Base-by-base conservation (phyloP, 2,797 vertebrate genomes). In the Leptatherina wallacei region DNA sequence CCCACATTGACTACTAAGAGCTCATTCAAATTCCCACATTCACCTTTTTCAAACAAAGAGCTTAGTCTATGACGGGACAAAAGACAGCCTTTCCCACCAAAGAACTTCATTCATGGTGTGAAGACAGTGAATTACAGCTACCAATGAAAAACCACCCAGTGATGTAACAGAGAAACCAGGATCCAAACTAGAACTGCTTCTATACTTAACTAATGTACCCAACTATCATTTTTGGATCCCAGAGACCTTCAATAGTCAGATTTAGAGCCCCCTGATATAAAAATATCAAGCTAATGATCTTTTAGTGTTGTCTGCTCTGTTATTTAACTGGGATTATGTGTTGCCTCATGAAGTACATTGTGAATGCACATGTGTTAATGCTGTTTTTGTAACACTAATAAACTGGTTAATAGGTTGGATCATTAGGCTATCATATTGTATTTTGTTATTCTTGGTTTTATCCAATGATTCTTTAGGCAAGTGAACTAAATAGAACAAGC, bases 11-110 rank as follows among this genome's bases (percentile, higher is more conserved):
- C 65, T 61, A 30, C 47, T 22, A n/a, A 69, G 57, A 69, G 56
- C 83, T 80, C 14, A 92, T 91, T 89, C 20, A 89, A 75, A 90
- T 83, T 85, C 85, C 59, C 36, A 78, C 78, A 78, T 83, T 84
- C 74, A 84, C 73, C 71, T 82, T 42, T 81, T 79, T 64, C 4
- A 78, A 64, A 87, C 80, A 90, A 84, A 80, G 80, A 76, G 55
- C 57, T 73, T 61, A 80, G 81, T 89, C 72, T 85, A 36, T 16
- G 57, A 38, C 59, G 44, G 78, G 69, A 89, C 82, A 92, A 89
- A 83, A 77, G 72, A 63, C 65, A 61, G 77, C 70, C 36, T 83
- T 81, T 65, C 69, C 73, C 64, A 78, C 65, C 60, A 75, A 73
- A 88, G 66, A 67, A 71, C 80, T 73, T 74, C 75, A 87, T 88